Evolutionary conservation across 2,888 invertebrate genomes (phyloP).

Genomic region (Cancer borealis): DNA sequence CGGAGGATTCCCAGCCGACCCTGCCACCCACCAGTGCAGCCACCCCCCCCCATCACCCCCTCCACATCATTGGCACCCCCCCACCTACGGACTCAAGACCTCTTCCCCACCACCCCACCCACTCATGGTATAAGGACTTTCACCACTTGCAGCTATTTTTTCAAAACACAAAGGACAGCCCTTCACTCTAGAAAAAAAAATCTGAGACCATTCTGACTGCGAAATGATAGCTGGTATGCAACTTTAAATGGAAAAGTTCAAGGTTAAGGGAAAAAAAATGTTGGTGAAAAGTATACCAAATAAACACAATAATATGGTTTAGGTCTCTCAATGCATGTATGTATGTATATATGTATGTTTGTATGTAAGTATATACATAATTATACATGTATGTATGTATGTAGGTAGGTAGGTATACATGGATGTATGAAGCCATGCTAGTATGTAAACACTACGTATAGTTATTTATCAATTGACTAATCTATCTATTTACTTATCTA

Average conservation of each 20-base stretch:
- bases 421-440: too few species aligned
- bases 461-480: too few species aligned
- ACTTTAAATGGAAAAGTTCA: background rate
- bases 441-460: too few species aligned
- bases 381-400: background rate
- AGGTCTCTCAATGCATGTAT: background rate
- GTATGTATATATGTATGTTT: background rate
- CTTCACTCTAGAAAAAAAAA: background rate
- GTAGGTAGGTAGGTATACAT: background rate
- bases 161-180: background rate
- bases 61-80: background rate
- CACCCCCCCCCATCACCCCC: background rate
- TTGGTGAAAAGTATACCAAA: background rate
- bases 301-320: background rate
- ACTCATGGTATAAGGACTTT: background rate
- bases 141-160: background rate
- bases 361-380: too few species aligned
- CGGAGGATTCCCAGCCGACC: slow-evolving; percentile 14
- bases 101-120: background rate
- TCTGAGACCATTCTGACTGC: background rate
- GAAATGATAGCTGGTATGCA: background rate
- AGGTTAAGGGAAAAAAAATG: background rate
- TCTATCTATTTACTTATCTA: too few species aligned
- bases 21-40: background rate
- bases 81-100: background rate